Percentiles rank a stretch among this genome's conserved stretches.
Conservation (phyloP, 2,888 invertebrate species). For the Agrochola lota region DNA sequence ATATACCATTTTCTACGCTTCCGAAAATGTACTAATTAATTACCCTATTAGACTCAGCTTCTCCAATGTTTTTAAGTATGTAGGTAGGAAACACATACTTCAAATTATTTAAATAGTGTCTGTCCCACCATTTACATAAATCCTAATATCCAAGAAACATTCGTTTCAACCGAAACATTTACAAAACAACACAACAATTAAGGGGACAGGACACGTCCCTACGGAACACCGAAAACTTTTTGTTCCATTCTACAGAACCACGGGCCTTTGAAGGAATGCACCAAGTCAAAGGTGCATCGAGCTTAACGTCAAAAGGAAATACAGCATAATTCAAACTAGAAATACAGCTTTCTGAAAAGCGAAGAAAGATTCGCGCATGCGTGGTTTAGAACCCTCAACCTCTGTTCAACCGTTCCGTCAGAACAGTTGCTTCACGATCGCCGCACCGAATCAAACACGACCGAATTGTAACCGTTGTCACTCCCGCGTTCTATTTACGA, state of each 20-base stretch:
- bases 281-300: constrained; percentile 72
- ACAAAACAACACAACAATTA: constrained; percentile 26
- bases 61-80: too few species aligned
- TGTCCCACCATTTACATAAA: too few species aligned
- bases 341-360: constrained; percentile 60
- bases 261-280: constrained; percentile 68
- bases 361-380: constrained; percentile 73
- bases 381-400: constrained; percentile 67
- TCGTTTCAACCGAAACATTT: constrained; percentile 2
- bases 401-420: constrained; percentile 58
- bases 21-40: too few species aligned
- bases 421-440: constrained; percentile 73
- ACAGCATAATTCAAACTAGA: constrained; percentile 75
- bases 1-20: too few species aligned
- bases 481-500: constrained; percentile 63
- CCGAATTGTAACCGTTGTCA: constrained; percentile 57
- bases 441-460: constrained; percentile 58
- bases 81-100: too few species aligned
- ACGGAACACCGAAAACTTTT: constrained; percentile 41
- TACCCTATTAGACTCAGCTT: too few species aligned
- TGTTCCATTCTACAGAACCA: constrained; percentile 49
- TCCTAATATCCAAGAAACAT: too few species aligned
- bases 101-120: too few species aligned
- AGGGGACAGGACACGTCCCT: constrained; percentile 6
- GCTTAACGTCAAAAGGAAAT: constrained; percentile 74